Evolutionary conservation across 2,888 invertebrate species (phyloP), one percentile per base, ranked within the genome.

Genomic region (Drosophila siamana): DNA sequence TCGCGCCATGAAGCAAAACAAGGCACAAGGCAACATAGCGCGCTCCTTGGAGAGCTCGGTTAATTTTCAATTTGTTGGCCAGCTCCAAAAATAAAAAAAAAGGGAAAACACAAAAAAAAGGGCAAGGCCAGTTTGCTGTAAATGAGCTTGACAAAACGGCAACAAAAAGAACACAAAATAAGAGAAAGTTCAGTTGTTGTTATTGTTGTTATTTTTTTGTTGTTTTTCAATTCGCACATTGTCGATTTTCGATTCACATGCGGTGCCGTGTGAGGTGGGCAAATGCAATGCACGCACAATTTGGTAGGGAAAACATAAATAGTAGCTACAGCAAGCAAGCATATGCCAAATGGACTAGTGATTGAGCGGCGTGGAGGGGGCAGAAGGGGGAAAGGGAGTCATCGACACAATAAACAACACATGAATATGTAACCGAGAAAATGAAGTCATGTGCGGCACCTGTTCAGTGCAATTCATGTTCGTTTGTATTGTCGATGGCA

Each of bases 391-490:
- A 1, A 19, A 11, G n/a, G n/a, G 44, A 30, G 52, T 52, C 59
- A 51, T 67, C 51, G 70, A 76, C 48, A 72, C 69, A 69, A 69
- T 73, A 73, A 69, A 74, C 63, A 74, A 57, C 69, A 67, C 48
- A 55, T 47, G 59, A 69, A 73, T 72, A 73, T 86, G 84, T 79
- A 78, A 63, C 75, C 69, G 82, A 73, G 82, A 73, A 85, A 85
- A 85, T 86, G 85, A 85, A 85, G 85, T 86, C 85, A 85, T 84
- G 85, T 84, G 80, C 83, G 82, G 80, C 83, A 84, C 85, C 87
- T 87, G 85, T 78, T 78, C 87, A 76, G 66, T 86, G 80, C 87
- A 86, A 82, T 86, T 85, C 87, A 82, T 86, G 85, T 86, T 84
- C 87, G 82, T 84, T 87, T 85, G 87, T 86, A 82, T 74, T 84